phyloP scores from a whole-genome alignment of 2,888 invertebrate species.

The Ptychoptera albimana region DNA sequence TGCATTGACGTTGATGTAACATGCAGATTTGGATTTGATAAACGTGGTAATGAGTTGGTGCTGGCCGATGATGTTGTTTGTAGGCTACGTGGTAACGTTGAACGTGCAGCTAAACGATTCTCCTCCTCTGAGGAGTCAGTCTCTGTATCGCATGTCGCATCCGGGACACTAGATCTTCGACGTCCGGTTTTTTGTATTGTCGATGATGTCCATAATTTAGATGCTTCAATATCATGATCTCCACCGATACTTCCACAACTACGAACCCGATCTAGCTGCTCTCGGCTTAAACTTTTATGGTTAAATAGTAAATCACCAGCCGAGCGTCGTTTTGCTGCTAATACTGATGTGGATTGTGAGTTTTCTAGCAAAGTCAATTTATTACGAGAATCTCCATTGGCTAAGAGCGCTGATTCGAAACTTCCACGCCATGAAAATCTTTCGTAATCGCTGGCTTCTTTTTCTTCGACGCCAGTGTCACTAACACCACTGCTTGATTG shows the following conservation, averaged over 20 bases:
- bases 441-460: constrained; percentile 75
- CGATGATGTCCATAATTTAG: constrained; percentile 27
- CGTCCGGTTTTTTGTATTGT: constrained; percentile 20
- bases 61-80: constrained; percentile 37
- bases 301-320: constrained; percentile 71
- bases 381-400: constrained; percentile 65
- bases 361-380: constrained; percentile 49
- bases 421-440: constrained; percentile 85
- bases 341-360: constrained; percentile 44
- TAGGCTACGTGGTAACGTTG: constrained; percentile 47
- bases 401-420: constrained; percentile 79
- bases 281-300: constrained; percentile 61
- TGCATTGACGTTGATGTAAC: constrained; percentile 35
- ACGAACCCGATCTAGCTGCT: constrained; percentile 52
- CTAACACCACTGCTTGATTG: constrained; percentile 35
- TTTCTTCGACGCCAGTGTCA: constrained; percentile 39
- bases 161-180: constrained; percentile 42
- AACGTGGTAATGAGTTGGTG: constrained; percentile 63
- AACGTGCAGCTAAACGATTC: constrained; percentile 37
- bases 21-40: constrained; percentile 39
- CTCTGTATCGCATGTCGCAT: constrained; percentile 32
- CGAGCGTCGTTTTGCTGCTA: constrained; percentile 62
- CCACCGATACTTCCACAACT: constrained; percentile 78
- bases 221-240: constrained; percentile 22
- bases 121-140: constrained; percentile 33